These are phyloP conservation scores for Andricus curvator DNA, from an alignment of 2,888 invertebrate species.

Conservation along the genomic window DNA sequence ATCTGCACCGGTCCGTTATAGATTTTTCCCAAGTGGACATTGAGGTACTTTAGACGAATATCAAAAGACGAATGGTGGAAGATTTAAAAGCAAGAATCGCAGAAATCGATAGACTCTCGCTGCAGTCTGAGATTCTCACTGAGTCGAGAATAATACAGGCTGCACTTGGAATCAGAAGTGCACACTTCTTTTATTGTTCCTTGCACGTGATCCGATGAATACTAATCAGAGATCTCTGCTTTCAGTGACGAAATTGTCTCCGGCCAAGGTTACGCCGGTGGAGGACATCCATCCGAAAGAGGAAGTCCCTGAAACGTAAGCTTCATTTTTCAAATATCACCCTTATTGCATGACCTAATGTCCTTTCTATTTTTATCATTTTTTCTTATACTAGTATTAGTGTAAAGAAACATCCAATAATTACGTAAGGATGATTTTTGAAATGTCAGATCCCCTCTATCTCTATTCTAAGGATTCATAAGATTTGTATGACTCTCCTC, in stretches of 20 bases:
- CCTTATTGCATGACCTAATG: not conserved
- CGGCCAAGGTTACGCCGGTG: conserved; percentile 72
- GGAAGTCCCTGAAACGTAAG: conserved; percentile 67
- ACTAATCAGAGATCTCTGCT: conserved; percentile 47
- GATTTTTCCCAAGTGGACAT: conserved; percentile 10
- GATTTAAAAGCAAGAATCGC: conserved; percentile 6
- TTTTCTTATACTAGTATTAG: no score
- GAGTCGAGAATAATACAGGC: conserved; percentile 22
- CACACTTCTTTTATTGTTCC: conserved; percentile 30
- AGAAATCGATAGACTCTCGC: conserved; percentile 21
- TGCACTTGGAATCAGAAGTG: conserved; percentile 20
- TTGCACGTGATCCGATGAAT: conserved; percentile 19
- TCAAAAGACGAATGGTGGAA: not conserved
- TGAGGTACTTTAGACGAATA: conserved; percentile 5
- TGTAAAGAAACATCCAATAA: no score
- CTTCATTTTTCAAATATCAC: not conserved
- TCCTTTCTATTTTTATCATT: not conserved
- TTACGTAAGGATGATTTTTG: no score
- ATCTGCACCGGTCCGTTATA: not conserved
- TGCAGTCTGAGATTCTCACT: not conserved
- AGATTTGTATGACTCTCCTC: no score
- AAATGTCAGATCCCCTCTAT: no score
- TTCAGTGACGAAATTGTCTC: conserved; percentile 75
- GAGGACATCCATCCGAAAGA: conserved; percentile 73
- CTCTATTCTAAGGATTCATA: no score